Conservation (phyloP, 2,888 invertebrate species). For the Chaitophorus viminalis region DNA sequence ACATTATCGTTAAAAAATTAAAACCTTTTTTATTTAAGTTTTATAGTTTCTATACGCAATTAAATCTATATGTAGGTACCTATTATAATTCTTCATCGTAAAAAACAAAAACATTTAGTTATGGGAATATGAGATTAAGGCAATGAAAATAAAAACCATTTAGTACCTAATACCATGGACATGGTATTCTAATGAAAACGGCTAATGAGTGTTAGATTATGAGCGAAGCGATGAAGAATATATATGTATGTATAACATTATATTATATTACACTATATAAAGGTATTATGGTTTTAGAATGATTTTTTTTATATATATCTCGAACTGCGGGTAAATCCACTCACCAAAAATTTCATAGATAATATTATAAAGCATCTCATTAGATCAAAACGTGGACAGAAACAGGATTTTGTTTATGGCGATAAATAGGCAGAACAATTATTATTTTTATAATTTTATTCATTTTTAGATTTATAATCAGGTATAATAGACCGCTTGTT, state of each 20-base stretch:
- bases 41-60: conserved; percentile 19
- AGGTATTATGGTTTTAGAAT: no score
- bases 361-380: background rate
- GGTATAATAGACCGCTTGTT: no score
- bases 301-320: no score
- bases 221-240: background rate
- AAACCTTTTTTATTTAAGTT: conserved; percentile 14
- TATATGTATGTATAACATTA: no score
- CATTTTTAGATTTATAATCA: no score
- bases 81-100: conserved; percentile 15
- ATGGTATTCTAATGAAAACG: background rate
- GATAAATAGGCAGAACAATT: no score
- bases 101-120: background rate
- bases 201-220: background rate
- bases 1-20: conserved; percentile 43
- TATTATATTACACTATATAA: no score
- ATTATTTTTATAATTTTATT: no score
- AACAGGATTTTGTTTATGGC: background rate
- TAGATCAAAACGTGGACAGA: background rate
- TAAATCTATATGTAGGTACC: background rate
- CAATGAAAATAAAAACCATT: background rate
- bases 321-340: background rate
- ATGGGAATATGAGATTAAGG: background rate
- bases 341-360: background rate
- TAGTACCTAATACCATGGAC: background rate